Percentiles rank a stretch among this genome's conserved stretches.
Conservation (phyloP, 2,797 vertebrate species). For the Tolypeutes matacus region DNA sequence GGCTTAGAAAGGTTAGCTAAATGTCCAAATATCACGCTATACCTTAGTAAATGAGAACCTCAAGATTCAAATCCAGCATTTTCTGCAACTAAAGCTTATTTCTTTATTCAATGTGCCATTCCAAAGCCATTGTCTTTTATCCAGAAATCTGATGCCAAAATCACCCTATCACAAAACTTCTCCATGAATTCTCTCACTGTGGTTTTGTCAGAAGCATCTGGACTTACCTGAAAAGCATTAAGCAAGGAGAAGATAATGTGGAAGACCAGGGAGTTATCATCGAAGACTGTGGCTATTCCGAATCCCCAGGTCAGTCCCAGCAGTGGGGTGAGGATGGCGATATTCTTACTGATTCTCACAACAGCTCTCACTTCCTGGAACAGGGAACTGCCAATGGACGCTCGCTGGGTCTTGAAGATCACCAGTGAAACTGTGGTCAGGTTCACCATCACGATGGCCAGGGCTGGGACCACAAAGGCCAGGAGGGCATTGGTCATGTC, state of each 20-base stretch:
- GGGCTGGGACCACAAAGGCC: slow-evolving; percentile 86
- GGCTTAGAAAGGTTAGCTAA: not conserved
- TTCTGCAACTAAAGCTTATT: slow-evolving; percentile 16
- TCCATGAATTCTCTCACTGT: not conserved
- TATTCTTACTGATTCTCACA: slow-evolving; percentile 86
- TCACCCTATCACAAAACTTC: not conserved
- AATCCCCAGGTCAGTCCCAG: slow-evolving; percentile 89
- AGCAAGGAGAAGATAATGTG: slow-evolving; percentile 85
- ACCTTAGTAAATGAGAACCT: not conserved
- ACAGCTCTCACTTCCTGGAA: slow-evolving; percentile 86
- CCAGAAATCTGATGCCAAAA: not conserved
- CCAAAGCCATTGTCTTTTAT: not conserved
- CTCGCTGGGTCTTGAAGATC: slow-evolving; percentile 86
- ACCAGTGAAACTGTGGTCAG: slow-evolving; percentile 85
- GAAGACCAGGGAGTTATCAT: slow-evolving; percentile 56
- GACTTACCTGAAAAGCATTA: slow-evolving; percentile 89
- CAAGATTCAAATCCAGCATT: not conserved
- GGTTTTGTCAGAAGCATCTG: fast-evolving
- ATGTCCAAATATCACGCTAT: not conserved
- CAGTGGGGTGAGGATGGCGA: slow-evolving; percentile 88
- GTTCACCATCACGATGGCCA: slow-evolving; percentile 87
- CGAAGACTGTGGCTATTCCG: slow-evolving; percentile 76
- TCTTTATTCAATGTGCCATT: not conserved
- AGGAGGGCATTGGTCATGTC: slow-evolving; percentile 84
- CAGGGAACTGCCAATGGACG: slow-evolving; percentile 82